These are phyloP conservation scores for Rhagologus leucostigma DNA, from an alignment of 2,113 vertebrate species.

Conservation along the genomic window DNA sequence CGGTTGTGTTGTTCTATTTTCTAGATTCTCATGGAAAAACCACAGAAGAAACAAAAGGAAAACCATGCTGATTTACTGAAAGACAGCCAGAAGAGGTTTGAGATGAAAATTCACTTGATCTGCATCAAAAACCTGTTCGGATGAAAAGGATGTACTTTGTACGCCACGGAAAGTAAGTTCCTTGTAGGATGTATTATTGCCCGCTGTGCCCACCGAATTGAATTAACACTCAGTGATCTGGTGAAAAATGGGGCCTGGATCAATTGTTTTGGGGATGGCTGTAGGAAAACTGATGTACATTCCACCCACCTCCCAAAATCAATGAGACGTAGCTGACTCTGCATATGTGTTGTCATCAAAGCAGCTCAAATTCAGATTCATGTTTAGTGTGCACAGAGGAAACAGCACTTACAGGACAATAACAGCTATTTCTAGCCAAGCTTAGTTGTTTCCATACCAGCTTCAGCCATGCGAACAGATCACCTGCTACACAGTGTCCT, in stretches of 20 bases:
- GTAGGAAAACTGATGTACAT: conserved; percentile 27
- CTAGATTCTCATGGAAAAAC: not conserved
- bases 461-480: not conserved
- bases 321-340: not conserved
- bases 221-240: conserved; percentile 51
- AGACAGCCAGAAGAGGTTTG: not conserved
- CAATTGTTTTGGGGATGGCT: conserved; percentile 17
- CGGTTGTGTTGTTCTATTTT: not conserved
- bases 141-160: not conserved
- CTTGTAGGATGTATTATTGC: not conserved
- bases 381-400: not conserved
- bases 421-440: not conserved
- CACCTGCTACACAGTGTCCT: not conserved
- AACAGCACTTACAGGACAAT: not conserved
- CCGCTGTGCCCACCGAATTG: conserved; percentile 40
- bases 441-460: not conserved
- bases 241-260: conserved; percentile 53
- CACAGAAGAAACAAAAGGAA: not conserved
- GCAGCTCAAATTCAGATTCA: not conserved
- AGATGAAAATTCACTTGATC: conserved; percentile 24
- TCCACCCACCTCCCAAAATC: conserved; percentile 12
- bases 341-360: not conserved
- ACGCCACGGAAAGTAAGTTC: not conserved
- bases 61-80: not conserved
- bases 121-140: not conserved